Conservation (phyloP, 2,888 invertebrate genomes). For the Odontocolon sp. region DNA sequence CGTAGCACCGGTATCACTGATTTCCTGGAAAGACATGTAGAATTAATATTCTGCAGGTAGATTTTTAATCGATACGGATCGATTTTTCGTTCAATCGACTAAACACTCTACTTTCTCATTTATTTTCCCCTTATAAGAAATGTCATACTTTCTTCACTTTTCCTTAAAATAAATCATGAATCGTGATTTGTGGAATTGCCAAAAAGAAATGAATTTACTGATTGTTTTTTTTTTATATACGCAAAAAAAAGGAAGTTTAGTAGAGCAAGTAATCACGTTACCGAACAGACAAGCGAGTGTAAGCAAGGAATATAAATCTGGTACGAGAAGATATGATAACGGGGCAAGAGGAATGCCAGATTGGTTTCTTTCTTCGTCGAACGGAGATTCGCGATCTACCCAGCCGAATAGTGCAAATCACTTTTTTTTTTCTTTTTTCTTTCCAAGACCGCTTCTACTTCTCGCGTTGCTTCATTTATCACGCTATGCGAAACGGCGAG, state of each 20-base stretch:
- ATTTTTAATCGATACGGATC: background rate
- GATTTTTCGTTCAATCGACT: no score
- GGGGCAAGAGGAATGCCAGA: slow-evolving; percentile 38
- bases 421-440: slow-evolving; percentile 12
- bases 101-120: no score
- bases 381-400: slow-evolving; percentile 35
- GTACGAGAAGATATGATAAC: slow-evolving; percentile 21
- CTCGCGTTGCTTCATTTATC: slow-evolving; percentile 47
- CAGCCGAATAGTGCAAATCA: slow-evolving; percentile 40
- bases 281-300: background rate
- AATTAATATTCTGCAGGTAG: background rate
- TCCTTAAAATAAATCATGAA: no score
- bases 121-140: no score
- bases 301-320: background rate
- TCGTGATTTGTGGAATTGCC: no score
- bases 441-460: background rate
- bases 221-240: no score
- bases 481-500: slow-evolving; percentile 19
- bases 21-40: background rate
- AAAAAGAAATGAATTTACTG: slow-evolving; percentile 20
- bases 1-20: slow-evolving; percentile 1
- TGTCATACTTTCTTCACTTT: no score
- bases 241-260: no score
- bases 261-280: background rate
- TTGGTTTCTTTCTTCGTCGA: slow-evolving; percentile 28